Evolutionary conservation across 2,797 vertebrate genomes (phyloP).

Genomic region (Poecilia wingei): DNA sequence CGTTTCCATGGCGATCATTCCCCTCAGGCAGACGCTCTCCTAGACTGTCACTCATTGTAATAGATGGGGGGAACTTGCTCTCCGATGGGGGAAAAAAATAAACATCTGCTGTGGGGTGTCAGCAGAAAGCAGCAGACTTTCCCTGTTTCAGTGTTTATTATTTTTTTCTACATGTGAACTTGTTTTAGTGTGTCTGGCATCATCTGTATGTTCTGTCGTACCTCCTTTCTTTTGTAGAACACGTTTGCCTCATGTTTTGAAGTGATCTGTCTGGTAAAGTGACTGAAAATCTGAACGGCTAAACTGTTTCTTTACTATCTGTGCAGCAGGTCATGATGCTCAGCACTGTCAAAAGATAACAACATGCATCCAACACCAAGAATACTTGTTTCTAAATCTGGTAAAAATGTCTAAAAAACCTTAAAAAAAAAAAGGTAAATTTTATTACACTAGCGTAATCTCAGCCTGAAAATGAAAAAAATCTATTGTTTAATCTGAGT

Average conservation of each 20-base stretch:
- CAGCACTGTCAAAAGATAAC: not conserved
- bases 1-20: slow-evolving; percentile 55
- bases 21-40: slow-evolving; percentile 36
- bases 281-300: not conserved
- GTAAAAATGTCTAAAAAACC: not conserved
- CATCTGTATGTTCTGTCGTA: slow-evolving; percentile 4
- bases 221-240: not conserved
- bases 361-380: not conserved
- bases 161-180: slow-evolving; percentile 4
- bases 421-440: not conserved
- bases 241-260: slow-evolving; percentile 10
- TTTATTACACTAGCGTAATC: not conserved
- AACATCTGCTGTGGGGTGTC: slow-evolving; percentile 23
- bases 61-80: slow-evolving; percentile 44
- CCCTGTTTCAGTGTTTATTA: slow-evolving; percentile 5
- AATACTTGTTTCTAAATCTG: not conserved
- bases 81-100: slow-evolving; percentile 39
- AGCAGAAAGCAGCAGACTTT: not conserved
- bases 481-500: not conserved
- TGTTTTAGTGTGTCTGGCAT: not conserved
- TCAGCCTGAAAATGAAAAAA: not conserved
- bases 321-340: not conserved
- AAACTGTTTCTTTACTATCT: not conserved
- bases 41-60: slow-evolving; percentile 47
- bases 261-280: not conserved